phyloP scores from a whole-genome alignment of 92 coral and sea anemone genomes.

The Parazoanthus atlanticus region DNA sequence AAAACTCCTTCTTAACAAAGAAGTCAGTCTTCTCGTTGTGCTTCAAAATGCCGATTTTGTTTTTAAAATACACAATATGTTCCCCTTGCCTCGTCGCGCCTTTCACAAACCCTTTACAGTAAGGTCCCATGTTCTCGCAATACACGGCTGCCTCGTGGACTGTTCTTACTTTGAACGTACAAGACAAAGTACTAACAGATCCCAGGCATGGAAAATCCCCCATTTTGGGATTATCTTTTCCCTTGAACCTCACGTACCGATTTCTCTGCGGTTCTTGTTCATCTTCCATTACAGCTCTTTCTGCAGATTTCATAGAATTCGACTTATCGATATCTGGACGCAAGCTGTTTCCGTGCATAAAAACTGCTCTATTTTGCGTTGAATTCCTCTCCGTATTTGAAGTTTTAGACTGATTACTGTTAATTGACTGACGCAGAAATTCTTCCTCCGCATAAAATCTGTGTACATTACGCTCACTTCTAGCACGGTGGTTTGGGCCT shows the following conservation, averaged over 20 bases:
- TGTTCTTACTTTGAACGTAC: background rate
- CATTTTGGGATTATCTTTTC: conserved; percentile 18
- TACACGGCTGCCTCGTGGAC: conserved; percentile 11
- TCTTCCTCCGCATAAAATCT: background rate
- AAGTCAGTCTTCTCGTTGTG: conserved; percentile 22
- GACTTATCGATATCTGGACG: conserved; percentile 25
- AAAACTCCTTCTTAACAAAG: conserved; percentile 33
- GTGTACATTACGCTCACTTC: background rate
- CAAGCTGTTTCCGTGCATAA: background rate
- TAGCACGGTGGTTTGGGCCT: background rate
- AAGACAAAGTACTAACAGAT: conserved; percentile 4
- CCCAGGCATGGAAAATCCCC: conserved; percentile 37
- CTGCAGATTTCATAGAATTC: background rate
- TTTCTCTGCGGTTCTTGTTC: background rate
- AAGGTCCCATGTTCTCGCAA: conserved; percentile 35
- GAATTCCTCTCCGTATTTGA: background rate
- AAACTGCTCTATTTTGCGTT: background rate
- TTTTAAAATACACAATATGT: conserved; percentile 17
- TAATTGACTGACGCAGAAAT: background rate
- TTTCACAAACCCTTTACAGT: conserved; percentile 34
- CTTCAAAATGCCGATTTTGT: conserved; percentile 21
- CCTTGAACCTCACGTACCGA: conserved; percentile 13
- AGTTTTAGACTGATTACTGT: background rate
- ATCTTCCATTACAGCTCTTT: background rate
- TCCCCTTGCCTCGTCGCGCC: background rate